Percentiles rank a stretch among this genome's conserved stretches.
These are phyloP conservation scores for Gnathonemus longibarbis DNA, from an alignment of 2,113 vertebrate species.

Conservation along the genomic window DNA sequence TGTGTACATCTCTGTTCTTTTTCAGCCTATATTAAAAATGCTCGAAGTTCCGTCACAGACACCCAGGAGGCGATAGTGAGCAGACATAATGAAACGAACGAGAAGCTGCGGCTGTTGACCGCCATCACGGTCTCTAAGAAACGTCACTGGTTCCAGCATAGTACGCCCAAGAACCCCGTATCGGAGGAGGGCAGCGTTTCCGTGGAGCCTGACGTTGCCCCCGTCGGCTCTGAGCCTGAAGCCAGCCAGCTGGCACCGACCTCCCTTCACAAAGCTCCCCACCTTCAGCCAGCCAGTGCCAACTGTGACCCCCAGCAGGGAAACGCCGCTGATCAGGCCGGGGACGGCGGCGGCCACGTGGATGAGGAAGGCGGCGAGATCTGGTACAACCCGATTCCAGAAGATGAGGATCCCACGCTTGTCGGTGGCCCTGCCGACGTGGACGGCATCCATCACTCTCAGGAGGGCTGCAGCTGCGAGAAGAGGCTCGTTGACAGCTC, in stretches of 20 bases:
- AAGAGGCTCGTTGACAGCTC: conserved; percentile 37
- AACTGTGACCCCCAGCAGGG: conserved; percentile 21
- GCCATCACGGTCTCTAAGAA: conserved; percentile 95
- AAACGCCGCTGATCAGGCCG: conserved; percentile 55
- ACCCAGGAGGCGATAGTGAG: conserved; percentile 51
- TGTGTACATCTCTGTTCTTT: conserved; percentile 20
- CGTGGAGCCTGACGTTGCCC: conserved; percentile 18
- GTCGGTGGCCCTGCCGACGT: conserved; percentile 19
- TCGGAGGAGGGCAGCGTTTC: conserved; percentile 55
- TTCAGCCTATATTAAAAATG: conserved; percentile 78
- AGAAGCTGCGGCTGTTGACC: conserved; percentile 53
- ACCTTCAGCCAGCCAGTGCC: conserved; percentile 33
- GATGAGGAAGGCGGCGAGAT: conserved; percentile 90
- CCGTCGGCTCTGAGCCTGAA: conserved; percentile 42
- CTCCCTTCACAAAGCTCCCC: conserved; percentile 6
- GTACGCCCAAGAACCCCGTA: conserved; percentile 51
- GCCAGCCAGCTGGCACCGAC: conserved; percentile 33
- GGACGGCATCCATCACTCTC: conserved; percentile 33
- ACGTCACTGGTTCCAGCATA: conserved; percentile 93
- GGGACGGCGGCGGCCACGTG: conserved; percentile 82
- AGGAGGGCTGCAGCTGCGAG: conserved; percentile 32
- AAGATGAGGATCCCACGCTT: conserved; percentile 71
- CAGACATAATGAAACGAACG: conserved; percentile 34
- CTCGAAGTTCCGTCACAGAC: conserved; percentile 61
- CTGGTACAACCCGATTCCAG: conserved; percentile 98